Percentiles rank a stretch among this genome's conserved stretches.
Evolutionary conservation across 2,888 invertebrate genomes (phyloP).

Genomic region (Baronia brevicornis): DNA sequence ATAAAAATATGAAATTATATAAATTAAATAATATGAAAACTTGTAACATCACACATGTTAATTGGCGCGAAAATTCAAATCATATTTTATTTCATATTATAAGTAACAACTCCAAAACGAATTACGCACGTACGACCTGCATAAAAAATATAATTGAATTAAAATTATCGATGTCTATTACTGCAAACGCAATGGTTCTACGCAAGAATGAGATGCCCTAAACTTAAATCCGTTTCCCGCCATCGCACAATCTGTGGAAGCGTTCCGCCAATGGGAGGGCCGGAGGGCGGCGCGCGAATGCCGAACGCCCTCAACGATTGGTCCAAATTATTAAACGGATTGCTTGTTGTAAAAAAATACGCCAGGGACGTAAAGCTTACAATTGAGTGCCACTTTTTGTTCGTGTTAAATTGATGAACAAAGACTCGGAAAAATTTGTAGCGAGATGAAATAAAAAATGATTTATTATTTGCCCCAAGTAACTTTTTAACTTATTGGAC

Average conservation of each 20-base stretch:
- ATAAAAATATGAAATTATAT: too few relatives aligned
- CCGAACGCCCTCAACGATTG: conserved; percentile 45
- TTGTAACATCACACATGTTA: too few relatives aligned
- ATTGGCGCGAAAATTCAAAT: too few relatives aligned
- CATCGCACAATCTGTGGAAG: conserved; percentile 65
- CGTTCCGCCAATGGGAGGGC: conserved; percentile 48
- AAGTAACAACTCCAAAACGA: too few relatives aligned
- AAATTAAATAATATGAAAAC: too few relatives aligned
- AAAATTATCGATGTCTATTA: too few relatives aligned
- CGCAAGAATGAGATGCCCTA: conserved; percentile 70
- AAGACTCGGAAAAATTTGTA: conserved; percentile 64
- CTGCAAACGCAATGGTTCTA: conserved; percentile 26
- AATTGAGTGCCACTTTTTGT: conserved; percentile 72
- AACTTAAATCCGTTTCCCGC: conserved; percentile 60
- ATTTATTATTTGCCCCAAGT: conserved; percentile 66
- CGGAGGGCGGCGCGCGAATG: conserved; percentile 57
- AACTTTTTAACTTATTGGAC: conserved; percentile 74
- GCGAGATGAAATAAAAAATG: conserved; percentile 70
- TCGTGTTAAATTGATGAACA: conserved; percentile 73
- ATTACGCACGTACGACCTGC: too few relatives aligned
- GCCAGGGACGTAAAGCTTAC: conserved; percentile 52
- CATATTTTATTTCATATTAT: too few relatives aligned
- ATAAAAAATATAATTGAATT: too few relatives aligned
- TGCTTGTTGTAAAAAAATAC: conserved; percentile 60
- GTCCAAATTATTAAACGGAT: conserved; percentile 65